These are phyloP conservation scores for Cephus sareptanus DNA, from an alignment of 2,888 invertebrate genomes.

Conservation along the genomic window DNA sequence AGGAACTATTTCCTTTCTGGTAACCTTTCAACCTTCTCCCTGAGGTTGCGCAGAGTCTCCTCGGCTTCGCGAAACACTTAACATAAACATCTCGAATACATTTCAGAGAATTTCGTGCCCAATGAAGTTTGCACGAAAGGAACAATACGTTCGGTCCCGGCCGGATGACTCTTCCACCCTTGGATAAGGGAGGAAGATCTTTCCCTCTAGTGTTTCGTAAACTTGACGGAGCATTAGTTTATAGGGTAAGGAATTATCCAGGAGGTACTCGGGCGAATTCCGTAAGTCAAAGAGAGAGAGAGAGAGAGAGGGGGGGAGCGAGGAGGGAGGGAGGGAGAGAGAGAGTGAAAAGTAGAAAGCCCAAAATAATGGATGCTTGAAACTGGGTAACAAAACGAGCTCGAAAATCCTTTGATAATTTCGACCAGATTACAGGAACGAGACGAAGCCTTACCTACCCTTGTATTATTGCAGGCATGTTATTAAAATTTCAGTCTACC, in stretches of 20 bases:
- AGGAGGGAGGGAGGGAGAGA: neutral
- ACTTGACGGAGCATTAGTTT: constrained; percentile 29
- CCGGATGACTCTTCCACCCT: neutral
- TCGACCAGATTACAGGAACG: constrained; percentile 39
- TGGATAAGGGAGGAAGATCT: neutral
- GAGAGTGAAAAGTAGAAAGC: neutral
- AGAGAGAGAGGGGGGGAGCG: neutral
- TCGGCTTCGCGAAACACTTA: neutral
- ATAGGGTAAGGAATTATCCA: neutral
- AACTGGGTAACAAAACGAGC: neutral
- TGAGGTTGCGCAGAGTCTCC: neutral
- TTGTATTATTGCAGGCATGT: constrained; percentile 52
- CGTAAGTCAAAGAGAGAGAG: neutral
- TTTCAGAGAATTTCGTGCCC: constrained; percentile 11
- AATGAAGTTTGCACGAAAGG: constrained; percentile 8
- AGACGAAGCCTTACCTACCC: constrained; percentile 19
- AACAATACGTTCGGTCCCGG: neutral
- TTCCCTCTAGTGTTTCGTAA: constrained; percentile 23
- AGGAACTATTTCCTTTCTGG: neutral
- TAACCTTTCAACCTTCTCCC: neutral
- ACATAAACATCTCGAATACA: constrained; percentile 5
- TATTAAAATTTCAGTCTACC: constrained; percentile 45
- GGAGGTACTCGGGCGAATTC: neutral
- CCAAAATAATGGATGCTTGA: constrained; percentile 13
- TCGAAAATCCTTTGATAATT: constrained; percentile 47